A percentile compares a stretch with the other conserved stretches of the same genome.
Evolutionary conservation across 2,113 vertebrate species (phyloP).

Genomic region (Nerophis ophidion): DNA sequence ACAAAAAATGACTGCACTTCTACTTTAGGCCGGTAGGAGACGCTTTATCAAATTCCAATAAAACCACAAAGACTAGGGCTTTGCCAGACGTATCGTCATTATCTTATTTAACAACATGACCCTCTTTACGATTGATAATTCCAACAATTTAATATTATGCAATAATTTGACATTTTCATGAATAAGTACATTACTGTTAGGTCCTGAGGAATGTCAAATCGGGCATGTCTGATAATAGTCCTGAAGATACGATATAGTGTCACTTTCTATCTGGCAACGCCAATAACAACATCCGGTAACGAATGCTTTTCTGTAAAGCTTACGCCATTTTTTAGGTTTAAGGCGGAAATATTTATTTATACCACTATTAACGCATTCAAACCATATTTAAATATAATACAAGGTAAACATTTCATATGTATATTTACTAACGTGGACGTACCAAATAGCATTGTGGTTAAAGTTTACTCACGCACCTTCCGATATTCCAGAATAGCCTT

Average conservation of each 20-base stretch:
- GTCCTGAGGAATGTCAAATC: too few relatives aligned
- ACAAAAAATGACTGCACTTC: background rate
- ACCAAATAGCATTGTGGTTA: too few relatives aligned
- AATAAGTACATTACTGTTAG: too few relatives aligned
- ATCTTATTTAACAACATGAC: too few relatives aligned
- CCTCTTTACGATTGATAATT: too few relatives aligned
- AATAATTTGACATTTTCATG: too few relatives aligned
- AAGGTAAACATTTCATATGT: background rate
- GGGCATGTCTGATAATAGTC: too few relatives aligned
- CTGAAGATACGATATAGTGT: too few relatives aligned
- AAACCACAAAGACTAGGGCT: constrained; percentile 6
- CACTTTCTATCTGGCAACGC: too few relatives aligned
- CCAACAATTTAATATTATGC: too few relatives aligned
- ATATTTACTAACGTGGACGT: background rate
- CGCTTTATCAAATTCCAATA: background rate
- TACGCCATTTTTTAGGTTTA: background rate
- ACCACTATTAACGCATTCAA: background rate
- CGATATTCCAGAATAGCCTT: background rate
- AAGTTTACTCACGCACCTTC: background rate
- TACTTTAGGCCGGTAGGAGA: background rate
- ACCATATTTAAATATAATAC: background rate
- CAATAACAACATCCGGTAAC: background rate
- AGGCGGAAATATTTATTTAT: background rate
- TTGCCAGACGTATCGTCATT: too few relatives aligned
- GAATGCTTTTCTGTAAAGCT: background rate